These are phyloP conservation scores for Kryptolebias ocellatus DNA, from an alignment of 2,797 vertebrate species.

Conservation along the genomic window DNA sequence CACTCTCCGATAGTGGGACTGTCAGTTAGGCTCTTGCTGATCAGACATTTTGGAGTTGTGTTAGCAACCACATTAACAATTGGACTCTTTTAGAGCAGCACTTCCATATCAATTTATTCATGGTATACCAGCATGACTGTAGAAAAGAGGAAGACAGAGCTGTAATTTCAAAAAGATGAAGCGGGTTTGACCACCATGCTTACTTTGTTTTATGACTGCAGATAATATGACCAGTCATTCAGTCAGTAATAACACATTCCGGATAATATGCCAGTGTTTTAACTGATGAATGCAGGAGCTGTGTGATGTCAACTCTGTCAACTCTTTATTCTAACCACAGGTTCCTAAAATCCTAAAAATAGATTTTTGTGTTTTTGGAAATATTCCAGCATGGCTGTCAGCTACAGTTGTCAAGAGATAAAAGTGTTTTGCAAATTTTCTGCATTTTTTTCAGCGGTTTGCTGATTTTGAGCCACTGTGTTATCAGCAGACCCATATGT, in stretches of 20 bases:
- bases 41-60: too few species aligned
- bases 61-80: too few species aligned
- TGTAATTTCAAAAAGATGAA: background rate
- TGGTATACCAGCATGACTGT: background rate
- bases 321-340: background rate
- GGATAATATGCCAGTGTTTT: background rate
- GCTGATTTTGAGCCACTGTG: conserved; percentile 15
- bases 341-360: background rate
- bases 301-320: background rate
- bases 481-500: background rate
- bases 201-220: background rate
- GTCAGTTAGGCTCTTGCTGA: too few species aligned
- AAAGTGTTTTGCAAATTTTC: conserved; percentile 12
- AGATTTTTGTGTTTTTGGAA: conserved; percentile 3
- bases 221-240: background rate
- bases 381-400: conserved; percentile 5
- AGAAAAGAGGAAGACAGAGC: background rate
- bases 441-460: conserved; percentile 4
- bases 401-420: background rate
- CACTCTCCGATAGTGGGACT: background rate
- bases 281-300: background rate
- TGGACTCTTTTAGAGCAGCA: too few species aligned
- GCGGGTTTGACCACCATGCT: background rate
- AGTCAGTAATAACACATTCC: background rate
- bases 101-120: background rate